phyloP scores from a whole-genome alignment of 2,797 vertebrate species.

The Epinephelus malabaricus region DNA sequence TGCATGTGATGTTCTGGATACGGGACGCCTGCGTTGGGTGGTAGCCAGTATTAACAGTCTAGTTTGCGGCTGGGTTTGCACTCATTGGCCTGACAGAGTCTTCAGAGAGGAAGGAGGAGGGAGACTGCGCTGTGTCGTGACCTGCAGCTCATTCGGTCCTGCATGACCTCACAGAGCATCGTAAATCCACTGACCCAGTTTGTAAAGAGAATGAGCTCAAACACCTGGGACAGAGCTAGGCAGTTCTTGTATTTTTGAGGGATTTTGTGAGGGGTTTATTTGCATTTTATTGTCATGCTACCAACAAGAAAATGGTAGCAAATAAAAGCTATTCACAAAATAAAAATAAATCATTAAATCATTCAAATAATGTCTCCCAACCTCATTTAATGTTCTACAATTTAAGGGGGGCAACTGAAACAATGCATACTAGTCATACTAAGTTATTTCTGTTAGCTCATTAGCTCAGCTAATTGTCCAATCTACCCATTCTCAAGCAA shows the following conservation, averaged over 20 bases:
- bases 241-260: not conserved
- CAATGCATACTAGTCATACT: not conserved
- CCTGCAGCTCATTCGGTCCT: conserved; percentile 39
- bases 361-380: not conserved
- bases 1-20: conserved; percentile 27
- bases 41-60: conserved; percentile 30
- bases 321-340: not conserved
- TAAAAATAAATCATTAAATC: not conserved
- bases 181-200: conserved; percentile 57
- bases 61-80: conserved; percentile 41
- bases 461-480: too few relatives aligned
- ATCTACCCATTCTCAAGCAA: not conserved
- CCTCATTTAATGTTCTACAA: not conserved
- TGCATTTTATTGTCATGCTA: not conserved
- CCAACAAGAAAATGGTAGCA: not conserved
- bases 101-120: not conserved
- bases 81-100: conserved; percentile 31
- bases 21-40: conserved; percentile 21
- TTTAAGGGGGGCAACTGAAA: not conserved
- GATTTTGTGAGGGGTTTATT: not conserved
- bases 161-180: conserved; percentile 37
- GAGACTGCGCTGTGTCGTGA: conserved; percentile 18
- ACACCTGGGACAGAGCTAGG: conserved; percentile 30
- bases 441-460: too few relatives aligned
- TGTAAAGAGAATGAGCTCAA: conserved; percentile 32